Conservation (phyloP, 2,888 invertebrate genomes). For the Agriopis aurantiaria region DNA sequence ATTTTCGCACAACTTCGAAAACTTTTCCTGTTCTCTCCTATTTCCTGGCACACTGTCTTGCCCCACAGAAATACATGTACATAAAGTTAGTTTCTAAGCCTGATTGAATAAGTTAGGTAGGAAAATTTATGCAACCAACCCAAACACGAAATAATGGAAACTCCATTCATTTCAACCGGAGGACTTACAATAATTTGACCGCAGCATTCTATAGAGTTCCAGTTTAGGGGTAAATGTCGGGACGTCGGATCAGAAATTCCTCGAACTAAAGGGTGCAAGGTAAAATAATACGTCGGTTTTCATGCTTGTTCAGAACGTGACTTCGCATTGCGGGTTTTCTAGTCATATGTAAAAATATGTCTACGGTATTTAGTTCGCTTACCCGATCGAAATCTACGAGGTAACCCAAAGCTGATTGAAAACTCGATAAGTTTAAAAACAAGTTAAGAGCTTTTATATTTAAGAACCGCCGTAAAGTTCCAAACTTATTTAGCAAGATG, state of each 20-base stretch:
- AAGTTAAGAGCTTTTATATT: slow-evolving; percentile 49
- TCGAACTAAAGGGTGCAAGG: slow-evolving; percentile 44
- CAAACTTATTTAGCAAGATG: slow-evolving; percentile 16
- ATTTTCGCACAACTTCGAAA: slow-evolving; percentile 40
- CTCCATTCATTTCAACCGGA: slow-evolving; percentile 41
- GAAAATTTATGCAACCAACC: slow-evolving; percentile 17
- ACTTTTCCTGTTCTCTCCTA: slow-evolving; percentile 21
- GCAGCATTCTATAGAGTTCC: slow-evolving; percentile 46
- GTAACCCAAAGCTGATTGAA: slow-evolving; percentile 34
- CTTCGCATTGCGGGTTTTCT: slow-evolving; percentile 42
- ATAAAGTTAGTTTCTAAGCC: slow-evolving; percentile 15
- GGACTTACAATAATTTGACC: slow-evolving; percentile 50
- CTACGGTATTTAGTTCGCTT: neutral
- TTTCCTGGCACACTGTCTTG: slow-evolving; percentile 22
- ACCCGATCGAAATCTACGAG: slow-evolving; percentile 6
- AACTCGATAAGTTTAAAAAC: slow-evolving; percentile 54
- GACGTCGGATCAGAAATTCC: slow-evolving; percentile 43
- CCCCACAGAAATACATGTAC: slow-evolving; percentile 2
- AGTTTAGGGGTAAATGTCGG: slow-evolving; percentile 45
- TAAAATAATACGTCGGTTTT: slow-evolving; percentile 54
- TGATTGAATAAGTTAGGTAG: slow-evolving; percentile 30
- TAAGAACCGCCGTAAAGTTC: slow-evolving; percentile 27
- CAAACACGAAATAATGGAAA: slow-evolving; percentile 36
- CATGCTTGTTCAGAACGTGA: slow-evolving; percentile 54
- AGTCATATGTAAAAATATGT: slow-evolving; percentile 5